phyloP scores from a whole-genome alignment of 2,888 invertebrate species.

The Bursaphelenchus okinawaensis region DNA sequence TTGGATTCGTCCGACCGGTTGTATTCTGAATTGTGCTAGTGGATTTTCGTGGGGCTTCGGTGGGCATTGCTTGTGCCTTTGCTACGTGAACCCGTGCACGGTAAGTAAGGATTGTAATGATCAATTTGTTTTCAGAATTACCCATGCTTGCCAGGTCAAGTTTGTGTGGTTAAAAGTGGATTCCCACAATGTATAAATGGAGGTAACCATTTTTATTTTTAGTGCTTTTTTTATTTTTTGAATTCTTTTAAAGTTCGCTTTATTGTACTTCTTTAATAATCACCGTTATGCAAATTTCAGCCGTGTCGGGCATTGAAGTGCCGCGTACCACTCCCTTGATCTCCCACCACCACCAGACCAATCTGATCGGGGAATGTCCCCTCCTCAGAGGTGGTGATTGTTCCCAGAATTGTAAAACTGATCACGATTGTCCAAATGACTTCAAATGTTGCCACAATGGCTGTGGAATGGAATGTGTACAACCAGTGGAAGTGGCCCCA shows the following conservation, averaged over 20 bases:
- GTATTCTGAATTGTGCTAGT: constrained; percentile 37
- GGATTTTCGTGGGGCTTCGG: constrained; percentile 35
- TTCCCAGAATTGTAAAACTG: constrained; percentile 39
- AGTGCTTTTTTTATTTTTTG: not conserved
- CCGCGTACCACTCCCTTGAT: not conserved
- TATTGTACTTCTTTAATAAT: not conserved
- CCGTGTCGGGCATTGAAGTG: not conserved
- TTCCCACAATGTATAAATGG: constrained; percentile 36
- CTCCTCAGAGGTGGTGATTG: constrained; percentile 43
- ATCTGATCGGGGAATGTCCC: constrained; percentile 38
- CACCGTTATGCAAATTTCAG: not conserved
- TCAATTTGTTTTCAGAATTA: constrained; percentile 27
- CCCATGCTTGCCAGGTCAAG: constrained; percentile 35
- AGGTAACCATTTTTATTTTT: constrained; percentile 27
- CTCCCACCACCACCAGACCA: constrained; percentile 6
- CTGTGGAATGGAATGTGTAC: constrained; percentile 49
- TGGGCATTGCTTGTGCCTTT: constrained; percentile 31
- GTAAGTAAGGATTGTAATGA: constrained; percentile 22
- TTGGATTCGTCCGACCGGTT: constrained; percentile 28
- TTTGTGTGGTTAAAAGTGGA: constrained; percentile 33
- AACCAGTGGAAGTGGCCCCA: constrained; percentile 34
- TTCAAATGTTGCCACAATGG: constrained; percentile 50
- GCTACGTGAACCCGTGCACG: constrained; percentile 40
- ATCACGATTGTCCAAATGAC: constrained; percentile 38
- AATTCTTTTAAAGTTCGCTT: not conserved